A percentile compares a stretch with the other conserved stretches of the same genome.
These are phyloP conservation scores for Amblyopsis rosae DNA, from an alignment of 2,113 vertebrate species.

Conservation along the genomic window DNA sequence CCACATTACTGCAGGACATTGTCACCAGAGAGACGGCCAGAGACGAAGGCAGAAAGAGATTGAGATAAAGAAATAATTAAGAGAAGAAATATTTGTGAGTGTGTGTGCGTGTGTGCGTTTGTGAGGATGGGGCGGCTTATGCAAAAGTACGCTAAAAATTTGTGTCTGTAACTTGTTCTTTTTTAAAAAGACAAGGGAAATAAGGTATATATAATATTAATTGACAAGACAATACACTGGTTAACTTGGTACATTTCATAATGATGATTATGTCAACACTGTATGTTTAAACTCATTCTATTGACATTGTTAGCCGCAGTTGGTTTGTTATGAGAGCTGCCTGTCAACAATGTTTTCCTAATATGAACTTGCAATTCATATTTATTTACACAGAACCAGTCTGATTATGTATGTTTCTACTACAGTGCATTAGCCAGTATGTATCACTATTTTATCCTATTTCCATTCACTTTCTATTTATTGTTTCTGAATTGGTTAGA, in stretches of 20 bases:
- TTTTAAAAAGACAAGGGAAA: no score
- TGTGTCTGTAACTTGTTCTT: not conserved
- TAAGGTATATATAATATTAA: no score
- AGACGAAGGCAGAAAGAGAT: constrained; percentile 13
- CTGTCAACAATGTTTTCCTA: constrained; percentile 48
- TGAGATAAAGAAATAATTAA: constrained; percentile 37
- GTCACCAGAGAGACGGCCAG: constrained; percentile 68
- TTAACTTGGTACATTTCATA: not conserved
- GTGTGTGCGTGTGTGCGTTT: constrained; percentile 9
- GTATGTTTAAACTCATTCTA: constrained; percentile 16
- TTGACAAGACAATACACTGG: not conserved
- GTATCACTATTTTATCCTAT: constrained; percentile 29
- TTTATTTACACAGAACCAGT: constrained; percentile 56
- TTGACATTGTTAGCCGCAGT: constrained; percentile 36
- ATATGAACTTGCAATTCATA: constrained; percentile 32
- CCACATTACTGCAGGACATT: constrained; percentile 75
- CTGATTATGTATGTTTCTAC: constrained; percentile 43
- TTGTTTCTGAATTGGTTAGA: not conserved
- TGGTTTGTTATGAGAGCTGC: constrained; percentile 46
- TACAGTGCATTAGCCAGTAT: constrained; percentile 46
- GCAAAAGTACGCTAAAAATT: not conserved
- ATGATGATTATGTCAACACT: constrained; percentile 33
- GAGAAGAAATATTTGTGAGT: constrained; percentile 43
- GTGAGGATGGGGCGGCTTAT: not conserved
- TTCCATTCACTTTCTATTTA: constrained; percentile 24